Evolutionary conservation across 2,888 invertebrate genomes (phyloP), one percentile per base, ranked within the genome.

Genomic region (Athrips mouffetella): DNA sequence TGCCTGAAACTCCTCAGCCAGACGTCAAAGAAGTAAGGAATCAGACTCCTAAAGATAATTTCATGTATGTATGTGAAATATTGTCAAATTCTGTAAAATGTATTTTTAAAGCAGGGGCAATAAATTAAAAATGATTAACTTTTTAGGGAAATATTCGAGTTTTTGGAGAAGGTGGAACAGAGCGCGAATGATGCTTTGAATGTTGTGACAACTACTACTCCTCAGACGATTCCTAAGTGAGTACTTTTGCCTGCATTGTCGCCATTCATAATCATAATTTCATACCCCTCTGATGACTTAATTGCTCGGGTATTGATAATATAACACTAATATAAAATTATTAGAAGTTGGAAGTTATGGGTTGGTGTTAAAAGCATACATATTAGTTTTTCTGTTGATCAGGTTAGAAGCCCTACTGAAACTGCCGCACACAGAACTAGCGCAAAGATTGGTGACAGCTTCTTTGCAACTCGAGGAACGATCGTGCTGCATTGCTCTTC

Each of bases 121-220:
- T 2, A 15, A 11, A 15, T 31, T 1, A 7, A 31, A 31, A 7
- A 4, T 4, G 20, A 37, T 18, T 20, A 4, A 8, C n/a, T 16
- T 89, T 75, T 46, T 73, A 92, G 92, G 71, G 91, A 91, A 67
- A 90, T 93, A 59, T 88, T 92, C 45, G 89, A 91, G 47, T 92
- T 91, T 70, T 67, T 93, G 53, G 92, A 93, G 63, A 91, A 92
- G 71, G 91, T 92, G 0, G 92, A 93, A 54, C 82, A 86, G 57
- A 88, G 87, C 47, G 88, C 89, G 0, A 89, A 85, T 44, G 89
- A 89, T 50, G 89, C 88, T 13, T 65, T 89, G 1, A 82, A 86
- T 0, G 73, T 86, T 0, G 81, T 89, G 0, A 81, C 83, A 1
- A 80, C 70, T 48, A 71, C 76, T 4, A 73, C 79, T n/a, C 85